Evolutionary conservation across 2,888 invertebrate genomes (phyloP).

Genomic region (Drosophila fulvimacula): DNA sequence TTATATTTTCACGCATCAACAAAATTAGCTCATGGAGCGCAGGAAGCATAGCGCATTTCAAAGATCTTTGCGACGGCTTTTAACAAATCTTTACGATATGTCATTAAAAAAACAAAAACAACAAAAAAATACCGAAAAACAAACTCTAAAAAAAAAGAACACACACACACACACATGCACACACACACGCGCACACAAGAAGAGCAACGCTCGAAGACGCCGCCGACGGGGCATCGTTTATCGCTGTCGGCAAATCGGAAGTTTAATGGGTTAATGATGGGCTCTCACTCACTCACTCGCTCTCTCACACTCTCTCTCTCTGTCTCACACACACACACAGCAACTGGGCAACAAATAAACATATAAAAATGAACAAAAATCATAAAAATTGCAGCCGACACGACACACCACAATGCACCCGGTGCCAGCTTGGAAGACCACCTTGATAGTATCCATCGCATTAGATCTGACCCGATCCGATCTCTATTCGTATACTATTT

Average conservation of each 20-base stretch:
- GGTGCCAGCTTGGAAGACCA: slow-evolving; percentile 69
- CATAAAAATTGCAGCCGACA: slow-evolving; percentile 79
- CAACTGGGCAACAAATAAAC: slow-evolving; percentile 71
- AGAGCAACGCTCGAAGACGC: slow-evolving; percentile 24
- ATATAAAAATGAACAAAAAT: slow-evolving; percentile 73
- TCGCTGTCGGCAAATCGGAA: slow-evolving; percentile 80
- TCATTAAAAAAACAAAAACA: slow-evolving; percentile 65
- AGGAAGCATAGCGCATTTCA: slow-evolving; percentile 72
- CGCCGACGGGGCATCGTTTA: slow-evolving; percentile 66
- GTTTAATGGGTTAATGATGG: slow-evolving; percentile 81
- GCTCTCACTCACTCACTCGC: slow-evolving; percentile 30
- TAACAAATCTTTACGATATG: slow-evolving; percentile 81
- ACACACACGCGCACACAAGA: slow-evolving; percentile 6
- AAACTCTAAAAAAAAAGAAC: slow-evolving; percentile 34
- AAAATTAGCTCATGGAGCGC: slow-evolving; percentile 61
- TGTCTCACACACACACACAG: slow-evolving; percentile 8
- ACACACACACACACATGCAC: slow-evolving; percentile 18
- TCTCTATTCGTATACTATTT: slow-evolving; percentile 40
- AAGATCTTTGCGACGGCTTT: slow-evolving; percentile 73
- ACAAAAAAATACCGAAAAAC: slow-evolving; percentile 30
- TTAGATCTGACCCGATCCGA: slow-evolving; percentile 36
- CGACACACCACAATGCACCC: slow-evolving; percentile 68
- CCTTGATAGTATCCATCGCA: slow-evolving; percentile 58
- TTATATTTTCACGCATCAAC: slow-evolving; percentile 65
- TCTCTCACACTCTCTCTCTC: slow-evolving; percentile 9